phyloP scores from a whole-genome alignment of 2,113 vertebrate species.

The Chamaetylas fuelleborni region DNA sequence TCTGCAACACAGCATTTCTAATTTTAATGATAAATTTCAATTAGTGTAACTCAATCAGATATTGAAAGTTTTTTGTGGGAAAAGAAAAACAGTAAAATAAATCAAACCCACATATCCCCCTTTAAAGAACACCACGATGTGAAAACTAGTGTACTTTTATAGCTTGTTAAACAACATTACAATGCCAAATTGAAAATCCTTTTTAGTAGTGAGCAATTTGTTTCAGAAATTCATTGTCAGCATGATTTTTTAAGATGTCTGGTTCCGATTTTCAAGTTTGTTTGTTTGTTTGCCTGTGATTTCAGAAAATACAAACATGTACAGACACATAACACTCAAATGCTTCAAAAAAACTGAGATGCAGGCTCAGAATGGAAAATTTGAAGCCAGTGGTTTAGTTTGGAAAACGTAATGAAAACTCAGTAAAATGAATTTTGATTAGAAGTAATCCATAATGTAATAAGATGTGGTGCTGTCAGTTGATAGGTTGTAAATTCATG shows the following conservation, averaged over 20 bases:
- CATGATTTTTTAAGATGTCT: not conserved
- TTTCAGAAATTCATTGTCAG: not conserved
- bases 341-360: not conserved
- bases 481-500: not conserved
- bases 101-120: rapidly evolving
- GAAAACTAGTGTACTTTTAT: not conserved
- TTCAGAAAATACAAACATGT: not conserved
- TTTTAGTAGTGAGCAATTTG: not conserved
- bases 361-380: not conserved
- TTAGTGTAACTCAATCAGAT: not conserved
- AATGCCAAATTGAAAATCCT: not conserved
- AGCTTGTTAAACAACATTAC: not conserved
- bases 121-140: not conserved
- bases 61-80: not conserved
- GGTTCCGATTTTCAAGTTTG: not conserved
- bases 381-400: not conserved
- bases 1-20: not conserved
- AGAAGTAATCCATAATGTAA: not conserved
- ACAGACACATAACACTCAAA: not conserved
- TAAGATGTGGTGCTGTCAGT: not conserved
- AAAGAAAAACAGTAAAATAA: not conserved
- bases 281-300: not conserved
- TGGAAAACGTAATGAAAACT: not conserved
- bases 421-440: not conserved
- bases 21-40: not conserved